Evolutionary conservation across 2,797 vertebrate species (phyloP).

Genomic region (Artibeus jamaicensis): DNA sequence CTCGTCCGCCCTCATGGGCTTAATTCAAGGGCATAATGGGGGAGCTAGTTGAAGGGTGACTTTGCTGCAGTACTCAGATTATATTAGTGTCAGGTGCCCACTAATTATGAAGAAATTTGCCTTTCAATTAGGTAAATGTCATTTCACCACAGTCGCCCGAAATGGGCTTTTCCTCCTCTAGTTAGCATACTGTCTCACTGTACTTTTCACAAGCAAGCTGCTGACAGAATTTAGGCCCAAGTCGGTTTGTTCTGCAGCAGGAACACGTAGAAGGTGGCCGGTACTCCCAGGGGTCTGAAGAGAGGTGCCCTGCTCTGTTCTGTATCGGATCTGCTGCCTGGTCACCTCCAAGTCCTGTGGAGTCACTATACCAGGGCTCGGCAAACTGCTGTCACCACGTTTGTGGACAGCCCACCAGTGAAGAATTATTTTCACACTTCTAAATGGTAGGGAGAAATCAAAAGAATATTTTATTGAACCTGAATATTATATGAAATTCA

Average conservation of each 20-base stretch:
- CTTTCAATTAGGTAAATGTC: slow-evolving; percentile 96
- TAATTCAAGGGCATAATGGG: slow-evolving; percentile 71
- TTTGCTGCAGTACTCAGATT: slow-evolving; percentile 85
- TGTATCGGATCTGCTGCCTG: background rate
- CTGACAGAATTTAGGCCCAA: slow-evolving; percentile 77
- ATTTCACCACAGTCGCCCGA: slow-evolving; percentile 89
- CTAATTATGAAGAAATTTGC: slow-evolving; percentile 94
- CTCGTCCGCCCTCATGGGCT: slow-evolving; percentile 54
- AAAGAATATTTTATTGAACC: slow-evolving; percentile 13
- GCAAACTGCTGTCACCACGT: background rate
- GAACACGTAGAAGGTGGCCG: slow-evolving; percentile 67
- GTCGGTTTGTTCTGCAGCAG: slow-evolving; percentile 70
- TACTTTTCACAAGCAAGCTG: slow-evolving; percentile 77
- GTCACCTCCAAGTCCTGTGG: background rate
- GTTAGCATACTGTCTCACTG: slow-evolving; percentile 77
- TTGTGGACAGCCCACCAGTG: background rate
- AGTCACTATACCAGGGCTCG: background rate
- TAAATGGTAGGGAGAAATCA: background rate
- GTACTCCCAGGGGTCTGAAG: slow-evolving; percentile 57
- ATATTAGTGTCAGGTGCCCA: slow-evolving; percentile 91
- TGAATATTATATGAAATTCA: slow-evolving; percentile 30
- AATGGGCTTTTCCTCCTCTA: slow-evolving; percentile 85
- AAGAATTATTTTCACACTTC: background rate
- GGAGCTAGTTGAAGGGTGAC: slow-evolving; percentile 81
- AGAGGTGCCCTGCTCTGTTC: slow-evolving; percentile 51